phyloP scores from a whole-genome alignment of 2,888 invertebrate genomes.

The Gandaritis pyraliata region DNA sequence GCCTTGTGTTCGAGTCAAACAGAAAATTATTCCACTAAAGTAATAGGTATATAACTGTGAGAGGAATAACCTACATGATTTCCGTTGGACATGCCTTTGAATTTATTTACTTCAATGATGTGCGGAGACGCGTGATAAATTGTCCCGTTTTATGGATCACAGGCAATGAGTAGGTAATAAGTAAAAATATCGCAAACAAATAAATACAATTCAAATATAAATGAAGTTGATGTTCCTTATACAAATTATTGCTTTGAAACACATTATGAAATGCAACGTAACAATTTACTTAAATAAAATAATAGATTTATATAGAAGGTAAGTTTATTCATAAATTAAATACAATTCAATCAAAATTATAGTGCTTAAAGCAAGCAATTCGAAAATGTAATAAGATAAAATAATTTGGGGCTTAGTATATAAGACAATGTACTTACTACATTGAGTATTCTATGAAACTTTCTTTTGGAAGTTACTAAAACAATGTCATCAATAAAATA shows the following conservation, averaged over 20 bases:
- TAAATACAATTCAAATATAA: background rate
- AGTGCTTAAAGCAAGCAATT: background rate
- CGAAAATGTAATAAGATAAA: background rate
- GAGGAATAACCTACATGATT: no score
- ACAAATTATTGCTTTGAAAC: background rate
- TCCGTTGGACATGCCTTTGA: no score
- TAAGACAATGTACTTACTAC: background rate
- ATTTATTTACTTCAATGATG: no score
- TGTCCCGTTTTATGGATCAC: no score
- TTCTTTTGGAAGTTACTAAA: background rate
- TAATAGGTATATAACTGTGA: no score
- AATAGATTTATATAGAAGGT: background rate
- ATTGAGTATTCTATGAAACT: background rate
- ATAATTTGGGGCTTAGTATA: no score
- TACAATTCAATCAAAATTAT: background rate
- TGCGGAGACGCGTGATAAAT: no score
- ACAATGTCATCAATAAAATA: slow-evolving; percentile 17
- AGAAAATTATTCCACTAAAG: no score
- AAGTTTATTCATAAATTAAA: background rate
- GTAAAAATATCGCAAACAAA: background rate
- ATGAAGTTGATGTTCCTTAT: background rate
- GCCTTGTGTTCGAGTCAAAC: no score
- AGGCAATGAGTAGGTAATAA: no score
- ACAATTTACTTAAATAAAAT: background rate
- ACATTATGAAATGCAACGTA: background rate